phyloP scores from a whole-genome alignment of 1,140 invertebrate species.

The Hestina assimilis region DNA sequence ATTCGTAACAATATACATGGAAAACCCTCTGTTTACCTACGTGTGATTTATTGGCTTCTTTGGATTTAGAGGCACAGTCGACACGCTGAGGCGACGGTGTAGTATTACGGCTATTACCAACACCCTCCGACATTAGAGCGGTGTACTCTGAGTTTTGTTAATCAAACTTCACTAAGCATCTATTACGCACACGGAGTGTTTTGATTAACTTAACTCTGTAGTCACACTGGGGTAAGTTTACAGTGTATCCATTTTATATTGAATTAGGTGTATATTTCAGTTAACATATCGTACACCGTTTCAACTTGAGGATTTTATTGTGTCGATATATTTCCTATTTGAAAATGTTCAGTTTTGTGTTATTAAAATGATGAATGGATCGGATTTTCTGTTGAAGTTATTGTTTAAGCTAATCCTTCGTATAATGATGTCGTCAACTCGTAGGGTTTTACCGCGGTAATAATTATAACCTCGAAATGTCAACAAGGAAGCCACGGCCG shows the following conservation, averaged over 20 bases:
- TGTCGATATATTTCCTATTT: neutral
- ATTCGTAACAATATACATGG: conserved; percentile 61
- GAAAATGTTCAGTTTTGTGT: no score
- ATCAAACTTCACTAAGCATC: conserved; percentile 40
- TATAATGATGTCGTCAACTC: conserved; percentile 27
- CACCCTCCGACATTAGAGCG: conserved; percentile 53
- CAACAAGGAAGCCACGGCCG: conserved; percentile 40
- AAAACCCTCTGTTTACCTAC: conserved; percentile 62
- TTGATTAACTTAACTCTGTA: conserved; percentile 5
- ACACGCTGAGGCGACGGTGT: conserved; percentile 56
- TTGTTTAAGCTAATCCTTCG: neutral
- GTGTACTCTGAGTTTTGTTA: conserved; percentile 46
- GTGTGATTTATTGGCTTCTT: conserved; percentile 73
- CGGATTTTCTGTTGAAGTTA: conserved; percentile 1
- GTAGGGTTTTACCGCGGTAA: conserved; percentile 19
- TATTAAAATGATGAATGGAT: conserved; percentile 3
- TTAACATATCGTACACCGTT: no score
- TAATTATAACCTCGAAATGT: conserved; percentile 46
- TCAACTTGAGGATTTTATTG: neutral
- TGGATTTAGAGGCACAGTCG: conserved; percentile 53
- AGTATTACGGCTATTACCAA: conserved; percentile 60
- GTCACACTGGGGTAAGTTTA: neutral
- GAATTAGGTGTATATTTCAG: no score
- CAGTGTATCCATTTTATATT: no score
- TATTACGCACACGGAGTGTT: conserved; percentile 5